Conservation (phyloP, 2,797 vertebrate genomes). For the Sebastes vulpes region DNA sequence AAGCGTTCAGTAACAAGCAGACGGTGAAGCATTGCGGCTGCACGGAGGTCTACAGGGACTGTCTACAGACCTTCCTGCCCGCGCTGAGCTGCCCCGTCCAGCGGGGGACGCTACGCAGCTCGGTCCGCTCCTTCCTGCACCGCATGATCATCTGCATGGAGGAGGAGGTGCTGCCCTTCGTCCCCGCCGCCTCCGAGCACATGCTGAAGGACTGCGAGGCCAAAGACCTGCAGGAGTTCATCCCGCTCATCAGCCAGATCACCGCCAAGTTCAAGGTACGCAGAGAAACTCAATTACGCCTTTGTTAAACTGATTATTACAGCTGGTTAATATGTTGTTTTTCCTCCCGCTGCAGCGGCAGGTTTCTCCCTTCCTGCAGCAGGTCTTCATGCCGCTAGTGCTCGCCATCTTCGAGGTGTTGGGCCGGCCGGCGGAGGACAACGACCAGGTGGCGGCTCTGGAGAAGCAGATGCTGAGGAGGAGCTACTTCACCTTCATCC, state of each 20-base stretch:
- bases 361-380: constrained; percentile 97
- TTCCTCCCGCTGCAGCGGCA: constrained; percentile 85
- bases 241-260: constrained; percentile 99
- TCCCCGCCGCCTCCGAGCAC: constrained; percentile 95
- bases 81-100: constrained; percentile 95
- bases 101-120: constrained; percentile 91
- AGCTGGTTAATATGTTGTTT: not conserved
- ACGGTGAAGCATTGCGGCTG: constrained; percentile 98
- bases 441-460: constrained; percentile 95
- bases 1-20: constrained; percentile 99
- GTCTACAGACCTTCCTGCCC: constrained; percentile 94
- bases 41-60: constrained; percentile 96
- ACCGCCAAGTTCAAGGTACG: constrained; percentile 98
- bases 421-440: constrained; percentile 94
- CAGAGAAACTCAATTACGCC: not conserved
- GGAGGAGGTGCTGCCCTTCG: constrained; percentile 97
- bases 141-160: constrained; percentile 99
- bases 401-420: constrained; percentile 95
- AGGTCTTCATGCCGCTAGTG: constrained; percentile 98
- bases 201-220: constrained; percentile 99
- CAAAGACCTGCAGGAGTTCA: constrained; percentile 98
- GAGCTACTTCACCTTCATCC: constrained; percentile 97
- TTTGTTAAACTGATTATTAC: not conserved
- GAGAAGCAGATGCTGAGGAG: constrained; percentile 97
- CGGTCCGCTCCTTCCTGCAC: constrained; percentile 97